Conservation (phyloP, 2,888 invertebrate species). For the Andrena praecox region DNA sequence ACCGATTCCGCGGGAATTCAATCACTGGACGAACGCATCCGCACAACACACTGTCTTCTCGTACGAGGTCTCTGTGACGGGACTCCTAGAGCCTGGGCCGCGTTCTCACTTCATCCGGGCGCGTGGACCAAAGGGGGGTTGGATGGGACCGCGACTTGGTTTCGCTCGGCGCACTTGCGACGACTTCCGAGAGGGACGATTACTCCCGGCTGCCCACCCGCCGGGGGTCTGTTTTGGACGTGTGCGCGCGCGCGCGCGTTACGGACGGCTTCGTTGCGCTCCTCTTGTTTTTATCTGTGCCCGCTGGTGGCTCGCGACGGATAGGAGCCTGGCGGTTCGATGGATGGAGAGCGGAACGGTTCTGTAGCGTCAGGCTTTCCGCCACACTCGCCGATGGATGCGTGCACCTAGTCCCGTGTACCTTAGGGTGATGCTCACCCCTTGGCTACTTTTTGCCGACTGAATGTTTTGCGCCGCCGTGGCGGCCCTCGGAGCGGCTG, state of each 20-base stretch:
- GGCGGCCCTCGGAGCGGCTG: slow-evolving; percentile 74
- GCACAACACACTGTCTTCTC: slow-evolving; percentile 16
- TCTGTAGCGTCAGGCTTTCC: slow-evolving; percentile 10
- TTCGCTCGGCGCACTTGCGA: neutral
- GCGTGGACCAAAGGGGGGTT: neutral
- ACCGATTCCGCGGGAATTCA: slow-evolving; percentile 4
- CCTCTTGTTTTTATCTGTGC: neutral
- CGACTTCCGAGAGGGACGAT: neutral
- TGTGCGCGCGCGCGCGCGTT: slow-evolving; percentile 36
- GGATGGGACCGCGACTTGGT: neutral
- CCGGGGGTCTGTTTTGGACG: neutral
- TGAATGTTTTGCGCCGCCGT: slow-evolving; percentile 84
- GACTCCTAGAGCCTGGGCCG: neutral
- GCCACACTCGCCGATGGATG: slow-evolving; percentile 48
- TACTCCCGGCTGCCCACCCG: neutral
- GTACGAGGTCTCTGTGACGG: too few species aligned
- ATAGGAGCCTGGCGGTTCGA: neutral
- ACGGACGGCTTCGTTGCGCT: slow-evolving; percentile 39
- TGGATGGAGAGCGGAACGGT: neutral
- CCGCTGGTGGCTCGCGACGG: slow-evolving; percentile 9
- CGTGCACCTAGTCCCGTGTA: slow-evolving; percentile 46
- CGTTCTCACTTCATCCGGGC: neutral
- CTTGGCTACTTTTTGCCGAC: slow-evolving; percentile 85
- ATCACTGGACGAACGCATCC: neutral
- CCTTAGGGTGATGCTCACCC: slow-evolving; percentile 83